These are phyloP conservation scores for Riptortus pedestris DNA, from an alignment of 1,140 invertebrate species.

Conservation along the genomic window DNA sequence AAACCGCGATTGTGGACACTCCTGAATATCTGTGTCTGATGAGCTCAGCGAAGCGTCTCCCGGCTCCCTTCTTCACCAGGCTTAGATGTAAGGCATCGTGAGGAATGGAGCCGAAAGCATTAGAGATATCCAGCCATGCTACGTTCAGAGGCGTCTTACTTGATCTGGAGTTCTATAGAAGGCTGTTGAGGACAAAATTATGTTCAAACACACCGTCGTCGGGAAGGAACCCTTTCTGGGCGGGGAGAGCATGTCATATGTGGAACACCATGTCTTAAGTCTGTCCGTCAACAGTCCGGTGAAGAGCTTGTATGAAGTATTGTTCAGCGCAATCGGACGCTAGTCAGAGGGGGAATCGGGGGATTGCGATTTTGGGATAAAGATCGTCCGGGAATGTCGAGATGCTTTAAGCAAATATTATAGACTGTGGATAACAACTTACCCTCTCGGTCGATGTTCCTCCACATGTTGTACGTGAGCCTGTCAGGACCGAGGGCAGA, in stretches of 20 bases:
- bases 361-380: slow-evolving; percentile 35
- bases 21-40: slow-evolving; percentile 26
- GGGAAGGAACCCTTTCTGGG: slow-evolving; percentile 29
- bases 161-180: slow-evolving; percentile 31
- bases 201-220: slow-evolving; percentile 18
- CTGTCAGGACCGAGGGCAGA: slow-evolving; percentile 32
- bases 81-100: slow-evolving; percentile 32
- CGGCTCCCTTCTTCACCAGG: slow-evolving; percentile 23
- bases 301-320: slow-evolving; percentile 35
- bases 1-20: not conserved
- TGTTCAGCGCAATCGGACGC: slow-evolving; percentile 35
- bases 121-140: slow-evolving; percentile 34
- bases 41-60: slow-evolving; percentile 21
- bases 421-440: slow-evolving; percentile 24
- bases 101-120: slow-evolving; percentile 35
- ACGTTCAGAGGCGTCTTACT: slow-evolving; percentile 31
- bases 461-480: slow-evolving; percentile 27
- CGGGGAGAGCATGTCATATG: not conserved
- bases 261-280: not conserved
- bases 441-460: slow-evolving; percentile 3
- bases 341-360: slow-evolving; percentile 33
- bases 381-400: slow-evolving; percentile 32
- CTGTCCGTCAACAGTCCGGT: slow-evolving; percentile 29
- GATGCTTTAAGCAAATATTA: slow-evolving; percentile 23
- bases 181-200: slow-evolving; percentile 6